Percentiles rank a stretch among this genome's conserved stretches.
Evolutionary conservation across 2,888 invertebrate genomes (phyloP).

Genomic region (Idaea straminata): DNA sequence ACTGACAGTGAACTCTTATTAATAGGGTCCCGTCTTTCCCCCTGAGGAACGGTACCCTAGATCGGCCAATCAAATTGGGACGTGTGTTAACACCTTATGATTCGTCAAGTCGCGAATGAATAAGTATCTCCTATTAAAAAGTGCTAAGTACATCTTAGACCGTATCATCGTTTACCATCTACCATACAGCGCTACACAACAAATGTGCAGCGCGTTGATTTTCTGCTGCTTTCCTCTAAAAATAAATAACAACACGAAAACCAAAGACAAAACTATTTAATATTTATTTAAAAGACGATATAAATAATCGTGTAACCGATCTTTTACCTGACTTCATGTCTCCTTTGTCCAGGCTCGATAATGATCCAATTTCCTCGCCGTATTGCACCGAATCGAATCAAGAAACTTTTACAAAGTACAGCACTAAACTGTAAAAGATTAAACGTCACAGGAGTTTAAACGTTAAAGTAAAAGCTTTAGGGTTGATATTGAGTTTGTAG

Average conservation of each 20-base stretch:
- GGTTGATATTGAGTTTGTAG: conserved; percentile 1
- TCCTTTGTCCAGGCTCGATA: conserved; percentile 10
- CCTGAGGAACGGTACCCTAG: too few relatives aligned
- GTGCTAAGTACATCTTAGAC: too few relatives aligned
- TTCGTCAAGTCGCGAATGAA: too few relatives aligned
- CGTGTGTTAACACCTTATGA: too few relatives aligned
- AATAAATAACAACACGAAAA: too few relatives aligned
- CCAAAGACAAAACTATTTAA: too few relatives aligned
- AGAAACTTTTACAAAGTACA: conserved; percentile 5
- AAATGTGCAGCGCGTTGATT: not conserved
- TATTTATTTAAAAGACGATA: too few relatives aligned
- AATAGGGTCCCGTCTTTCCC: not conserved
- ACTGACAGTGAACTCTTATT: not conserved
- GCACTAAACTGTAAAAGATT: not conserved
- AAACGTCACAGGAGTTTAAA: not conserved
- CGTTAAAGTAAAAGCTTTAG: not conserved
- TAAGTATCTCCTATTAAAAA: too few relatives aligned
- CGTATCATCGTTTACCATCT: too few relatives aligned
- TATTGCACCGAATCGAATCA: conserved; percentile 6
- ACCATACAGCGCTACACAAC: too few relatives aligned
- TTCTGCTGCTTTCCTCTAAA: not conserved
- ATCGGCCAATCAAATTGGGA: too few relatives aligned
- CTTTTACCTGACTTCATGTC: not conserved
- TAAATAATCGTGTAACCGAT: not conserved
- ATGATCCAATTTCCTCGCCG: conserved; percentile 21